A percentile compares a stretch with the other conserved stretches of the same genome.
phyloP scores from a whole-genome alignment of 2,113 vertebrate species.

The Anhinga anhinga region DNA sequence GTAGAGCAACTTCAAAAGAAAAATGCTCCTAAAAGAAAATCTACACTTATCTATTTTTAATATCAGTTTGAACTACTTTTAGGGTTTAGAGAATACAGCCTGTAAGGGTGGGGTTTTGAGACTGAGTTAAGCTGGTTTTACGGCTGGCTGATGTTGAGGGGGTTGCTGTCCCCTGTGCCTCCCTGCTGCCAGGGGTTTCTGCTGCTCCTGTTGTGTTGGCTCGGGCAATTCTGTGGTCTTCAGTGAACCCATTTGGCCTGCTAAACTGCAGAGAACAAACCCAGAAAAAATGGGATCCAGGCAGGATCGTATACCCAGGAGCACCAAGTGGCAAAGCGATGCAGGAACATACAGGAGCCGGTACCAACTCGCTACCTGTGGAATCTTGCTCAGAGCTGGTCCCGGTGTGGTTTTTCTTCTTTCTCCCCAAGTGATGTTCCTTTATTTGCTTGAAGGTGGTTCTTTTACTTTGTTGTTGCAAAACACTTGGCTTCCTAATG shows the following conservation, averaged over 20 bases:
- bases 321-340: neutral
- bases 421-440: neutral
- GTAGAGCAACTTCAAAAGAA: slow-evolving; percentile 42
- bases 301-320: neutral
- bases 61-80: slow-evolving; percentile 60
- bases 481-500: neutral
- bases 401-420: neutral
- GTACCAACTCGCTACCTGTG: neutral
- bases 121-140: neutral
- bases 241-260: neutral
- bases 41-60: slow-evolving; percentile 38
- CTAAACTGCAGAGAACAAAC: neutral
- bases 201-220: accelerated
- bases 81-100: neutral
- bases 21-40: slow-evolving; percentile 22
- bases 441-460: neutral
- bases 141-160: neutral
- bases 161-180: neutral
- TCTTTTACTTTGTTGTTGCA: neutral
- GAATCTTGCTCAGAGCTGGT: neutral
- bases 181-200: neutral
- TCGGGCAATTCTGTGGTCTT: neutral
- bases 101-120: neutral
- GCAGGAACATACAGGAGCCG: accelerated
- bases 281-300: neutral